These are phyloP conservation scores for Gorsachius goisagi DNA, from an alignment of 2,113 vertebrate species.

Conservation along the genomic window DNA sequence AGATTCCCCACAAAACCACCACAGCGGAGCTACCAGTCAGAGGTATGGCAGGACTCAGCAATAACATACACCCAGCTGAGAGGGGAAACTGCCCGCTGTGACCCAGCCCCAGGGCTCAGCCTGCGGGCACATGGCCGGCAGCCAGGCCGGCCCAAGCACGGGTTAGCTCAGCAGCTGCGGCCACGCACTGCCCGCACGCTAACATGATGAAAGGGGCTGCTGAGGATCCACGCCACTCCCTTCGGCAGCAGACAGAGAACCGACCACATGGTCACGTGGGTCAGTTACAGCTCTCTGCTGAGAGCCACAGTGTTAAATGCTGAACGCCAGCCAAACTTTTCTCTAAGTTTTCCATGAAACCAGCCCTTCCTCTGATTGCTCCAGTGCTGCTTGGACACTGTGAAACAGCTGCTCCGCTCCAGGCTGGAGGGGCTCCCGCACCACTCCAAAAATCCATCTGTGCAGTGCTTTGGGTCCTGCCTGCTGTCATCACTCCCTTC, in stretches of 20 bases:
- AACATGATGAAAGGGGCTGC: neutral
- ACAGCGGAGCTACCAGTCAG: neutral
- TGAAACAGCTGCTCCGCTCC: neutral
- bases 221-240: neutral
- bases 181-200: accelerated
- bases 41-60: neutral
- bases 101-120: neutral
- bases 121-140: neutral
- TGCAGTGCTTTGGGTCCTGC: neutral
- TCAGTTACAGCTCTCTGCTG: neutral
- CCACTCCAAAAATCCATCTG: neutral
- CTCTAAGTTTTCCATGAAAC: neutral
- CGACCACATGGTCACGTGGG: neutral
- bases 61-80: accelerated
- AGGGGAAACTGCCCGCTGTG: neutral
- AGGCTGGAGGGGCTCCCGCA: neutral
- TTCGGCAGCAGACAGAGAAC: neutral
- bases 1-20: neutral
- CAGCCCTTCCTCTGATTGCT: neutral
- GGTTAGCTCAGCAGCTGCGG: neutral
- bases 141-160: neutral
- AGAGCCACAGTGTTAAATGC: neutral
- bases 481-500: neutral
- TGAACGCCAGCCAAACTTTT: neutral
- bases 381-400: neutral